These are phyloP conservation scores for Dendroctonus ponderosae DNA, from an alignment of 1,140 invertebrate genomes.

Conservation along the genomic window DNA sequence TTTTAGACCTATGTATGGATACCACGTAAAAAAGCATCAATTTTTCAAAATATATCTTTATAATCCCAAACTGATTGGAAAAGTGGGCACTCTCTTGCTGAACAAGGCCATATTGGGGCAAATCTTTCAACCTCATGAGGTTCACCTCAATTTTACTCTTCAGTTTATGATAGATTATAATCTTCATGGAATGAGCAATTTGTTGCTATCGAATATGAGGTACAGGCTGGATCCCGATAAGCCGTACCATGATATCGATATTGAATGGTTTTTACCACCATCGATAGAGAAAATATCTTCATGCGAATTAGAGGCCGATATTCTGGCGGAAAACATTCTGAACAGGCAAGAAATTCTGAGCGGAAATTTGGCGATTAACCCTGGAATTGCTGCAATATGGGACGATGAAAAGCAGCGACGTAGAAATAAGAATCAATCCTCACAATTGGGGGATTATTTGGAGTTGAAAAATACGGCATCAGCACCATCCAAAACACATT, in stretches of 20 bases:
- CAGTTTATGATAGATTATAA: constrained; percentile 98
- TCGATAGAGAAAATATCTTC: constrained; percentile 50
- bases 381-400: constrained; percentile 89
- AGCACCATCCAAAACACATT: constrained; percentile 42
- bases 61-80: constrained; percentile 80
- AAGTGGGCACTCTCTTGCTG: constrained; percentile 73
- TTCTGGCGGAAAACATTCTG: constrained; percentile 74
- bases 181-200: constrained; percentile 93
- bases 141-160: constrained; percentile 88
- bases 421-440: constrained; percentile 50
- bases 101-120: constrained; percentile 79
- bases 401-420: constrained; percentile 82
- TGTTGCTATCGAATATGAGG: constrained; percentile 70
- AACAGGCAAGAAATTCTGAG: constrained; percentile 62
- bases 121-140: constrained; percentile 87
- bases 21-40: constrained; percentile 76
- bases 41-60: constrained; percentile 95
- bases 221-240: constrained; percentile 56
- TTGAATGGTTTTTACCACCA: constrained; percentile 35
- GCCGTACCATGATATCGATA: constrained; percentile 8
- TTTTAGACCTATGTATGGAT: constrained; percentile 93
- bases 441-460: constrained; percentile 42
- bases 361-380: constrained; percentile 67
- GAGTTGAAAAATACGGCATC: constrained; percentile 41
- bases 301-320: constrained; percentile 70